Conservation (phyloP, 2,113 vertebrate genomes). For the Nycticryphes semicollaris region DNA sequence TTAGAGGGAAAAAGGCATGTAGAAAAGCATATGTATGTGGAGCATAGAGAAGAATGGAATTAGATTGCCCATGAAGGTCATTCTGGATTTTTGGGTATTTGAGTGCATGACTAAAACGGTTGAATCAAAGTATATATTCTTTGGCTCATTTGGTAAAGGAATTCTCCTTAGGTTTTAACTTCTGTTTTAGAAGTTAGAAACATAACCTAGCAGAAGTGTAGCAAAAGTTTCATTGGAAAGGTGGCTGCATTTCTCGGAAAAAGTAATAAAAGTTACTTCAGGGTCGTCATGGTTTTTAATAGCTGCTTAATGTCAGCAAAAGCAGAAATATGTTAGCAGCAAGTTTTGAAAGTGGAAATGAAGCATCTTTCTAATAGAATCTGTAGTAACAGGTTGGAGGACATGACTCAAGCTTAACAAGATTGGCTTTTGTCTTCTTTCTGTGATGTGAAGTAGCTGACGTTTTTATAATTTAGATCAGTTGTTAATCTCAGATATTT, state of each 20-base stretch:
- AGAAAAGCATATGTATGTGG: neutral
- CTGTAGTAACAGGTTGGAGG: neutral
- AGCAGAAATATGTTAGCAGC: neutral
- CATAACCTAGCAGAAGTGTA: neutral
- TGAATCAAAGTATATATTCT: neutral
- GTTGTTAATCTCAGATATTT: neutral
- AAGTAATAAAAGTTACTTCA: neutral
- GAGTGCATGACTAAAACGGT: neutral
- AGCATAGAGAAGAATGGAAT: neutral
- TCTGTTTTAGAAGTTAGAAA: neutral
- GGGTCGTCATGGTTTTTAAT: neutral
- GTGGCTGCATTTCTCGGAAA: neutral
- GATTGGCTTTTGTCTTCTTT: neutral
- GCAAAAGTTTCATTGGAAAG: neutral
- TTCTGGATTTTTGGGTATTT: neutral
- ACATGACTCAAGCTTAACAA: neutral
- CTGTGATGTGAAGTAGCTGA: fast-evolving
- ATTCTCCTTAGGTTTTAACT: neutral
- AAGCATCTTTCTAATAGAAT: neutral
- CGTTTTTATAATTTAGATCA: neutral
- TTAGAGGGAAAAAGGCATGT: neutral
- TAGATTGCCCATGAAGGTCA: neutral
- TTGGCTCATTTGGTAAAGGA: neutral
- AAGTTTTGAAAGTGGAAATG: neutral
- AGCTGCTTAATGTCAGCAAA: neutral